Evolutionary conservation across 2,113 vertebrate genomes (phyloP), one percentile per base, ranked within the genome.

Genomic region (Perca fluviatilis): DNA sequence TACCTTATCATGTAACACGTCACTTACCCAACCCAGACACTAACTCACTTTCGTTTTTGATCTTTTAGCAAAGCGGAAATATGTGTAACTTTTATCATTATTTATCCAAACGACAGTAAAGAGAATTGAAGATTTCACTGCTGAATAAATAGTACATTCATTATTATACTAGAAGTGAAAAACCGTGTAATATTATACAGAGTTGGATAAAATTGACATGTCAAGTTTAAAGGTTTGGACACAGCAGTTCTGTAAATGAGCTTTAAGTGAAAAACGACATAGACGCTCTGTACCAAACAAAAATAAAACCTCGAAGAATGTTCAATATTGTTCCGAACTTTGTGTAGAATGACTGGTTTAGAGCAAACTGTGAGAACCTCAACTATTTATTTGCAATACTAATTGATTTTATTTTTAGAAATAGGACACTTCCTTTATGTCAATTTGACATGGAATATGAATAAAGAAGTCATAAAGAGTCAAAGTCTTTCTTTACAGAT

Each of bases 1-100:
- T 50, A 90, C 88, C 84, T 90, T 88, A 91, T 64, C 46, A 50
- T 66, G 47, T 75, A 71, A 67, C 67, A 43, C 36, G 0, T n/a
- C 64, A 72, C 47, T 51, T 49, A 73, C 70, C 67, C 33, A 18
- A 58, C 56, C 43, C 50, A 33, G 25, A 77, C 57, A 60, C 33
- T 14, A 0, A 69, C 33, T 65, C 10, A 5, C 47, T 11, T 1
- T 0, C 19, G 1, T 53, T 70, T 64, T 78, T 40, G 0, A 53
- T 54, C 1, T 46, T 61, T 71, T 51, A 27, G 51, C 2, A 5
- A 71, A 36, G 25, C 36, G 74, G 0, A 18, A 57, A 62, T 6
- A 25, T 10, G 10, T 40, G 53, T 61, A n/a, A 19, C 6, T 54
- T 58, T 21, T 60, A 25, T 30, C 50, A 3, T 33, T 51, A 25